Conservation (phyloP, 2,113 vertebrate species). For the Planiliza haematocheilus region DNA sequence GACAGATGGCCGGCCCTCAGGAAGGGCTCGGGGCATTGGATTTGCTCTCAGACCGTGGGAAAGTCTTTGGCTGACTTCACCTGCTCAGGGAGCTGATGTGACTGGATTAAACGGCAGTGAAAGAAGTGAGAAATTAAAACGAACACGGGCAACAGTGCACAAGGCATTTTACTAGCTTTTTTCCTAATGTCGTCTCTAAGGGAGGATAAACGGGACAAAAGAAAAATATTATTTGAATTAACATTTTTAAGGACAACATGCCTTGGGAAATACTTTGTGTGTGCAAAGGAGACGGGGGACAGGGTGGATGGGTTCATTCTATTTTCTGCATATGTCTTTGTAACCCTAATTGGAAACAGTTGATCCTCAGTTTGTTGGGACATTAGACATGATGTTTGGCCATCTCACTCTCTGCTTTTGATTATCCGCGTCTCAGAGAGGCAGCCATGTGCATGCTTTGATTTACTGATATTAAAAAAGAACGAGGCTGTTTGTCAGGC, state of each 20-base stretch:
- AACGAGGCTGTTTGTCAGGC: constrained; percentile 56
- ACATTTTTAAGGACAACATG: constrained; percentile 7
- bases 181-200: constrained; percentile 8
- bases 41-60: constrained; percentile 85
- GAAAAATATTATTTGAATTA: constrained; percentile 18
- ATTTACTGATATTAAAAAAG: constrained; percentile 72
- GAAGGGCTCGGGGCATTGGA: constrained; percentile 81
- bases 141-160: constrained; percentile 33
- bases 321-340: constrained; percentile 48
- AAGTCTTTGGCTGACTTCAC: constrained; percentile 84
- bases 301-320: constrained; percentile 63
- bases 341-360: constrained; percentile 73
- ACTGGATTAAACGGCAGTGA: constrained; percentile 80
- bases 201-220: neutral
- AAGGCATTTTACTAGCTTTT: constrained; percentile 26
- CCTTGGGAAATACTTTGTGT: constrained; percentile 2
- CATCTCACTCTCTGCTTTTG: constrained; percentile 65
- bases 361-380: constrained; percentile 64
- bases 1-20: constrained; percentile 85
- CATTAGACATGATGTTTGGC: constrained; percentile 64
- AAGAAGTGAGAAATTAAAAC: constrained; percentile 75
- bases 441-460: constrained; percentile 55
- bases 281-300: constrained; percentile 18
- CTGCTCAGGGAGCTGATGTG: constrained; percentile 79
- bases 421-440: constrained; percentile 61